These are phyloP conservation scores for Erythrocercus mccallii DNA, from an alignment of 2,113 vertebrate species.

Conservation along the genomic window DNA sequence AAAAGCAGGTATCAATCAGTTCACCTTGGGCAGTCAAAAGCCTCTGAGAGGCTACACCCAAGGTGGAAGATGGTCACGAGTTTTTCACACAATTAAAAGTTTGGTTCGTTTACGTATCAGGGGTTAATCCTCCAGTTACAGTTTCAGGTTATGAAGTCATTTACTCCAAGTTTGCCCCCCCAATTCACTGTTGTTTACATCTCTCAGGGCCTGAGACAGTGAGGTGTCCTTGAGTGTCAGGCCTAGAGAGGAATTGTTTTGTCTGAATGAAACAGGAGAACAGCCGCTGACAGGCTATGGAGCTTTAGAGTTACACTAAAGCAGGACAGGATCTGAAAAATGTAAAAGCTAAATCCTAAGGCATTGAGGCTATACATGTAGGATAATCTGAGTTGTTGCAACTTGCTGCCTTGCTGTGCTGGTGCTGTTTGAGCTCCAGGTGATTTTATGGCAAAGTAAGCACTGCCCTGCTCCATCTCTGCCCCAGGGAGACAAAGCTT, in stretches of 20 bases:
- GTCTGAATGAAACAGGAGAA: not conserved
- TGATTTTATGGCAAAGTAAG: not conserved
- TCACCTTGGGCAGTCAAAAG: not conserved
- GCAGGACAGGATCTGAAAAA: not conserved
- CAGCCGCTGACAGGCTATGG: not conserved
- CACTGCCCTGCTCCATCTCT: not conserved
- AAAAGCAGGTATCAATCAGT: not conserved
- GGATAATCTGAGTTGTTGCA: not conserved
- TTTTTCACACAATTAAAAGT: not conserved
- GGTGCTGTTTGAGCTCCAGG: not conserved
- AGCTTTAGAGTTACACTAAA: not conserved
- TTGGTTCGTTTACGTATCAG: not conserved
- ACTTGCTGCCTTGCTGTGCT: not conserved
- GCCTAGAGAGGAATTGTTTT: not conserved
- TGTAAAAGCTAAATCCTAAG: not conserved
- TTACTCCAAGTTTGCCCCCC: fast-evolving
- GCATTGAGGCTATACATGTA: not conserved
- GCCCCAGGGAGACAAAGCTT: not conserved
- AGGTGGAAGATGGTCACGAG: fast-evolving
- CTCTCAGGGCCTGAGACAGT: not conserved
- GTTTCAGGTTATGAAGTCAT: not conserved
- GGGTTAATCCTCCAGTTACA: not conserved
- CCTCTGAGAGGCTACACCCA: not conserved
- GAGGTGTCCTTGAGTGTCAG: not conserved
- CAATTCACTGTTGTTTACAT: not conserved